Percentiles rank a stretch among this genome's conserved stretches.
phyloP scores from a whole-genome alignment of 2,888 invertebrate species.

The Tinea trinotella region DNA sequence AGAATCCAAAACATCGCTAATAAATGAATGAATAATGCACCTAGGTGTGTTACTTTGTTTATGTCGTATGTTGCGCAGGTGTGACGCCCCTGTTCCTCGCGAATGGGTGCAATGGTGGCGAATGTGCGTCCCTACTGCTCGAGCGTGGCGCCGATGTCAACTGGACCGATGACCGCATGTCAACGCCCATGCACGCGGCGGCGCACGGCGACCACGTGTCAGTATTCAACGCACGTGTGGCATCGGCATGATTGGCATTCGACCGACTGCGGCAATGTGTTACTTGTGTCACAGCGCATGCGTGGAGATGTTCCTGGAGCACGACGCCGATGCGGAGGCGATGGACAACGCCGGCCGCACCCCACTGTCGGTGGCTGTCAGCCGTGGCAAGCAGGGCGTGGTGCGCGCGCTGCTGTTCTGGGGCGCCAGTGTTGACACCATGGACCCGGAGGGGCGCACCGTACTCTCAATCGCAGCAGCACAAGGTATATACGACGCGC shows the following conservation, averaged over 20 bases:
- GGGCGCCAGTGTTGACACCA: slow-evolving; percentile 96
- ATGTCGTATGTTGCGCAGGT: slow-evolving; percentile 46
- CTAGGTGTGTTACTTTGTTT: neutral
- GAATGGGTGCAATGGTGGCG: slow-evolving; percentile 84
- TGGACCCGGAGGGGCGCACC: slow-evolving; percentile 94
- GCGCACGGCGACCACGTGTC: slow-evolving; percentile 92
- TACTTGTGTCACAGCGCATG: no score
- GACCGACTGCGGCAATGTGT: no score
- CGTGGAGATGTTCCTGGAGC: slow-evolving; percentile 86
- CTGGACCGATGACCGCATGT: slow-evolving; percentile 87
- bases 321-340: slow-evolving; percentile 93
- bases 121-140: slow-evolving; percentile 67
- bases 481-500: slow-evolving; percentile 71
- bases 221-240: slow-evolving; percentile 30
- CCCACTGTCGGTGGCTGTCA: slow-evolving; percentile 93
- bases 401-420: slow-evolving; percentile 91
- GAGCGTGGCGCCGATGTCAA: slow-evolving; percentile 88
- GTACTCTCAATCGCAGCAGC: slow-evolving; percentile 89
- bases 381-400: slow-evolving; percentile 90
- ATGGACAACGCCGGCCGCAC: slow-evolving; percentile 86
- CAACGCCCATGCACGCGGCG: slow-evolving; percentile 90
- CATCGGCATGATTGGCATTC: no score
- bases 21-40: no score
- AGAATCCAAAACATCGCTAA: no score
- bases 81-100: slow-evolving; percentile 91